Conservation (phyloP, 2,113 vertebrate genomes). For the Sterrhoptilus dennistouni region DNA sequence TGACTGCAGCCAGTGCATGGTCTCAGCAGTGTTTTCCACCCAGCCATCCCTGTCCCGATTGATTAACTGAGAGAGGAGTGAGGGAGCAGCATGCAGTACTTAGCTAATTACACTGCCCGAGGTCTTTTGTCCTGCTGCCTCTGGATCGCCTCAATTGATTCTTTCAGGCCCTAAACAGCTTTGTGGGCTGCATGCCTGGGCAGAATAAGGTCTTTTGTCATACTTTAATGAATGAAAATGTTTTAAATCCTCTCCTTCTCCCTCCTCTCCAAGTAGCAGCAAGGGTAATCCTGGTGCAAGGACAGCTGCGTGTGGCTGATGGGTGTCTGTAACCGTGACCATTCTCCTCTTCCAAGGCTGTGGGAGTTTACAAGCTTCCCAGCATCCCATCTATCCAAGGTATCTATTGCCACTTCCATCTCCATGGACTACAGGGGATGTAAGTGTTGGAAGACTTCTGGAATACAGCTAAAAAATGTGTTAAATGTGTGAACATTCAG, state of each 20-base stretch:
- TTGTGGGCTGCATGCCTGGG: background rate
- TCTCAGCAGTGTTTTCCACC: background rate
- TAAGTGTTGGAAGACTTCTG: background rate
- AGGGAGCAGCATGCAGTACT: slow-evolving; percentile 7
- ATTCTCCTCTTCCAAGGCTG: background rate
- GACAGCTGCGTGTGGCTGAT: background rate
- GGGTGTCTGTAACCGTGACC: background rate
- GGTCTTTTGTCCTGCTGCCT: slow-evolving; percentile 12
- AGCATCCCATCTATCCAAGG: background rate
- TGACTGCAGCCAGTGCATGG: background rate
- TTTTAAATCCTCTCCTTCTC: slow-evolving; percentile 15
- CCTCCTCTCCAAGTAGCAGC: background rate
- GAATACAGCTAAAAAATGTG: background rate
- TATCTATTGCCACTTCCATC: background rate
- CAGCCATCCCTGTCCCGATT: background rate
- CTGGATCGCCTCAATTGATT: slow-evolving; percentile 37
- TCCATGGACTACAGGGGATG: background rate
- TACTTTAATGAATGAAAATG: slow-evolving; percentile 2
- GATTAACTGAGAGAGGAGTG: background rate
- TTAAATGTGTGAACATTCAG: background rate
- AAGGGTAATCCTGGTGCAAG: background rate
- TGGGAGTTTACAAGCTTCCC: background rate
- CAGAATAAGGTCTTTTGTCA: slow-evolving; percentile 37
- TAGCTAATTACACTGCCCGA: slow-evolving; percentile 30
- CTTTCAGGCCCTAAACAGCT: slow-evolving; percentile 50